Percentiles rank a stretch among this genome's conserved stretches.
phyloP scores from a whole-genome alignment of 2,888 invertebrate species.

The Tetranychus piercei region DNA sequence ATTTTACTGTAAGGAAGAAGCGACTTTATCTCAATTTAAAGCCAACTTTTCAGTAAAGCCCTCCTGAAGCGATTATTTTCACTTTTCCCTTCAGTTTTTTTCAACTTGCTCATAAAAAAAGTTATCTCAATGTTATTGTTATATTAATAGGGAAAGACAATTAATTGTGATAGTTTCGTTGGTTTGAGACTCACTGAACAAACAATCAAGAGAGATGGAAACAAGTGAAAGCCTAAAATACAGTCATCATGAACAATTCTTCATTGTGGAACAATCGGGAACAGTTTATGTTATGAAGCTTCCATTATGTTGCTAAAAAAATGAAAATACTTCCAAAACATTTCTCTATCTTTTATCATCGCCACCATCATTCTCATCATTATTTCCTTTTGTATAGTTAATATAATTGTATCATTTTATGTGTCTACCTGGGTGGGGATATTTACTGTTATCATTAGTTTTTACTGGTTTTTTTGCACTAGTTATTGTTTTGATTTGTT shows the following conservation, averaged over 20 bases:
- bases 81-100: background rate
- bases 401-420: background rate
- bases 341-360: background rate
- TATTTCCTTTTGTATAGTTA: background rate
- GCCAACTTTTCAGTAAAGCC: background rate
- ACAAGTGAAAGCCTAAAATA: background rate
- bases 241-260: background rate
- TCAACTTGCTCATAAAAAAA: background rate
- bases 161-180: background rate
- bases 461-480: background rate
- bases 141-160: background rate
- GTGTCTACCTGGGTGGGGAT: background rate
- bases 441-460: background rate
- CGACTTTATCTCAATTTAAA: background rate
- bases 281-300: background rate
- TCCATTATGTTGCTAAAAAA: background rate
- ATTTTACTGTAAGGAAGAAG: background rate
- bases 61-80: background rate
- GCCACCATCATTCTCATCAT: background rate
- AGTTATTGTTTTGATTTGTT: background rate
- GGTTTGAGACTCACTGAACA: background rate
- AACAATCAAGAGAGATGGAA: background rate
- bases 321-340: background rate
- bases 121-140: background rate
- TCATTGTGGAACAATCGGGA: background rate